phyloP scores from a whole-genome alignment of 2,888 invertebrate genomes.

The Drosophila nigritarsus region DNA sequence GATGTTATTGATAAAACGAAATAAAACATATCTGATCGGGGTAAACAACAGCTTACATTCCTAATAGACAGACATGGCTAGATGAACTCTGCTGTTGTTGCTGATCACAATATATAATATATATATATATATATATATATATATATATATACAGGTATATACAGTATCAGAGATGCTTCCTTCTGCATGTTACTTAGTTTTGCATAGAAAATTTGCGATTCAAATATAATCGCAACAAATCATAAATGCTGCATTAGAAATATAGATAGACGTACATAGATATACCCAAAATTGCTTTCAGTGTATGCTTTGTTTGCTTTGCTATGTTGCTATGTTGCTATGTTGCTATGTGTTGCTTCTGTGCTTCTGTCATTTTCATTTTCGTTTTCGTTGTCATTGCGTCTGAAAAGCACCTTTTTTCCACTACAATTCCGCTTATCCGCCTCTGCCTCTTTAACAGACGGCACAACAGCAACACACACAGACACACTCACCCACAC shows the following conservation, averaged over 20 bases:
- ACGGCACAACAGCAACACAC: conserved; percentile 38
- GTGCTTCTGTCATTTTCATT: conserved; percentile 36
- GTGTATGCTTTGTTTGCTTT: conserved; percentile 37
- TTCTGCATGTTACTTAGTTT: neutral
- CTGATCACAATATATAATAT: neutral
- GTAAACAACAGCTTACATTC: neutral
- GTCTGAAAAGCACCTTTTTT: conserved; percentile 67
- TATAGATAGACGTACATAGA: neutral
- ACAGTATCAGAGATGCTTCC: neutral
- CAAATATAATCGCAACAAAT: neutral
- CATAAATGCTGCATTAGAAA: neutral
- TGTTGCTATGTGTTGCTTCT: conserved; percentile 36
- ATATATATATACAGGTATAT: no score
- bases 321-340: conserved; percentile 23
- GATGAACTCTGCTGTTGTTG: neutral
- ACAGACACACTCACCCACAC: conserved; percentile 7
- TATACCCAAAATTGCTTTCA: neutral
- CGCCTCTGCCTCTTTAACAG: conserved; percentile 27
- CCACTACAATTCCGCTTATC: conserved; percentile 68
- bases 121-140: neutral
- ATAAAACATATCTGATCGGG: neutral
- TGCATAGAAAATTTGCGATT: neutral
- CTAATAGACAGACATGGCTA: neutral
- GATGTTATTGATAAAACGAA: neutral
- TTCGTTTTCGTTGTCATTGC: conserved; percentile 53